These are phyloP conservation scores for Lamellibrachia satsuma DNA, from an alignment of 2,888 invertebrate species.

Conservation along the genomic window DNA sequence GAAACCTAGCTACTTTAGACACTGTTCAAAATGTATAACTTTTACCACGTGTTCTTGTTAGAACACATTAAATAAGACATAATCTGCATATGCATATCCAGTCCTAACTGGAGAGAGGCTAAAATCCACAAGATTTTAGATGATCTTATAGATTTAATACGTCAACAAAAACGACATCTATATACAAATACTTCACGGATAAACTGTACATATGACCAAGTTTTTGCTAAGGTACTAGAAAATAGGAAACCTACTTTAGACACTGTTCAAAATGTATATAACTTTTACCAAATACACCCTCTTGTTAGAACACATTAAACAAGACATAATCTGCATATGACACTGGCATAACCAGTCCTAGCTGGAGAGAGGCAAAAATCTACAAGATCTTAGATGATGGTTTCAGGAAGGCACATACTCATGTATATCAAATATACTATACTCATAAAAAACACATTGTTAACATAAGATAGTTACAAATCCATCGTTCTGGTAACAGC, in stretches of 20 bases:
- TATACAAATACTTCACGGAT: background rate
- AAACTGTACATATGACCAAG: background rate
- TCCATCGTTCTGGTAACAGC: background rate
- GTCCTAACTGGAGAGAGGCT: background rate
- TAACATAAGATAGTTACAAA: background rate
- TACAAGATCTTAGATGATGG: background rate
- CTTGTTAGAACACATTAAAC: background rate
- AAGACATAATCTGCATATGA: background rate
- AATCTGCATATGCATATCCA: background rate
- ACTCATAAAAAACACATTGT: background rate
- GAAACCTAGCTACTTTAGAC: background rate
- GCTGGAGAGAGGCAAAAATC: background rate
- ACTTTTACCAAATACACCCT: background rate
- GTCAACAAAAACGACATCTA: background rate
- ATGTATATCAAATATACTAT: background rate
- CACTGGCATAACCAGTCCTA: background rate
- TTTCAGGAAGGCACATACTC: background rate
- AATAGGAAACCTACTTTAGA: background rate
- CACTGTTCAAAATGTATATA: background rate
- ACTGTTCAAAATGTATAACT: background rate
- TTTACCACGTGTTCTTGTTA: background rate
- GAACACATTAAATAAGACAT: background rate
- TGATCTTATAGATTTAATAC: background rate
- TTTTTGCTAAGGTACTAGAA: background rate
- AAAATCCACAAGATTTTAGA: background rate